These are phyloP conservation scores for Theristicus caerulescens DNA, from an alignment of 2,113 vertebrate genomes.

Conservation along the genomic window DNA sequence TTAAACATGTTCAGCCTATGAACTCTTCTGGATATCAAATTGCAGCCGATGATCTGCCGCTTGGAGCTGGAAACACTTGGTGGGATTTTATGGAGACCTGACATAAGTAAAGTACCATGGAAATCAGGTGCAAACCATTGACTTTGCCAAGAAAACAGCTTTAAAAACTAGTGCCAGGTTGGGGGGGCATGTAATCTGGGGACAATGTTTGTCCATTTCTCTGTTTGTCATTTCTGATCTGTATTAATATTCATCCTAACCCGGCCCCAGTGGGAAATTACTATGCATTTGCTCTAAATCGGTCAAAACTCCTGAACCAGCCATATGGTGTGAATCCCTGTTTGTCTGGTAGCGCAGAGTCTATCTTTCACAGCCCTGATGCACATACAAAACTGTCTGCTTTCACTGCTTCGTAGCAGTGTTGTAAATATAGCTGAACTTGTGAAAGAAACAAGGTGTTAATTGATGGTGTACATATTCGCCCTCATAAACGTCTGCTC, in stretches of 20 bases:
- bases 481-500: slow-evolving; percentile 43
- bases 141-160: slow-evolving; percentile 39
- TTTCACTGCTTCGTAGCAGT: slow-evolving; percentile 49
- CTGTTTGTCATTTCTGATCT: not conserved
- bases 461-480: slow-evolving; percentile 20
- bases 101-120: not conserved
- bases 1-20: not conserved
- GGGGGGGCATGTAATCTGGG: not conserved
- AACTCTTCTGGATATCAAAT: not conserved
- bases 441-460: slow-evolving; percentile 60
- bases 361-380: slow-evolving; percentile 41
- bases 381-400: slow-evolving; percentile 39
- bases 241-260: not conserved
- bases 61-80: slow-evolving; percentile 1
- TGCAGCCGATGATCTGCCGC: not conserved
- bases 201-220: not conserved
- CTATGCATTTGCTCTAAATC: slow-evolving; percentile 57
- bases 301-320: slow-evolving; percentile 58
- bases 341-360: slow-evolving; percentile 31
- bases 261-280: slow-evolving; percentile 31
- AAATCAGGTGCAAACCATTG: slow-evolving; percentile 34
- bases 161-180: not conserved
- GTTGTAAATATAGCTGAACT: slow-evolving; percentile 71
- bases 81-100: slow-evolving; percentile 2
- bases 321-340: slow-evolving; percentile 53